Percentiles rank a stretch among this genome's conserved stretches.
These are phyloP conservation scores for Ashinkailepas kermadecensis DNA, from an alignment of 2,888 invertebrate genomes.

Conservation along the genomic window DNA sequence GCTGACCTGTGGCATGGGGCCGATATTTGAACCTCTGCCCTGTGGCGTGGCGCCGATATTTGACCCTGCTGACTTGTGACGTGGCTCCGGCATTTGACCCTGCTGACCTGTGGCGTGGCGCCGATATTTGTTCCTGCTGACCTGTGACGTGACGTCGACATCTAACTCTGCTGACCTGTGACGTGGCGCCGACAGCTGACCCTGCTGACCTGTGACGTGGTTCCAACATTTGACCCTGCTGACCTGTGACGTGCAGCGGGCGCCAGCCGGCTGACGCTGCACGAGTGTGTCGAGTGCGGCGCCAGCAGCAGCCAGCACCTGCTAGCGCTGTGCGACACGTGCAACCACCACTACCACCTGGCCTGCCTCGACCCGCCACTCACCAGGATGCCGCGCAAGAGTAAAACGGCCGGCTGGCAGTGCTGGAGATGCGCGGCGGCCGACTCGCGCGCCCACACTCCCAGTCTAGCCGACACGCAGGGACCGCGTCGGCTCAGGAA, in stretches of 20 bases:
- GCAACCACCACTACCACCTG: constrained; percentile 84
- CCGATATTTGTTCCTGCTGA: too few species aligned
- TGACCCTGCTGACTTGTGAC: too few species aligned
- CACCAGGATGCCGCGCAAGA: constrained; percentile 89
- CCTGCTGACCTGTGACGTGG: too few species aligned
- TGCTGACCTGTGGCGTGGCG: too few species aligned
- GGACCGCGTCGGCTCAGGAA: background rate
- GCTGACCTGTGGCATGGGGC: too few species aligned
- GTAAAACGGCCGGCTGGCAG: constrained; percentile 50
- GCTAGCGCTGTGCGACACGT: constrained; percentile 90
- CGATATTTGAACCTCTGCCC: too few species aligned
- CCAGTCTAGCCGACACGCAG: background rate
- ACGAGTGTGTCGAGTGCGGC: constrained; percentile 80
- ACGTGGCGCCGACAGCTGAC: too few species aligned
- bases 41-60: too few species aligned
- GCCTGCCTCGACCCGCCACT: constrained; percentile 91
- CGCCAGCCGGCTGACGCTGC: constrained; percentile 38
- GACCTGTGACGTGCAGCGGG: background rate
- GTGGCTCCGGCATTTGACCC: too few species aligned
- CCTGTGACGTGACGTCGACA: too few species aligned
- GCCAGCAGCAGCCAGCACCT: constrained; percentile 84
- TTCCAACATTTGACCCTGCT: too few species aligned
- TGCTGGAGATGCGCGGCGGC: constrained; percentile 19
- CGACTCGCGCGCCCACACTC: background rate
- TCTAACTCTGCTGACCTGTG: too few species aligned